A percentile compares a stretch with the other conserved stretches of the same genome.
These are phyloP conservation scores for Drosophila testacea DNA, from an alignment of 2,888 invertebrate species.

Conservation along the genomic window DNA sequence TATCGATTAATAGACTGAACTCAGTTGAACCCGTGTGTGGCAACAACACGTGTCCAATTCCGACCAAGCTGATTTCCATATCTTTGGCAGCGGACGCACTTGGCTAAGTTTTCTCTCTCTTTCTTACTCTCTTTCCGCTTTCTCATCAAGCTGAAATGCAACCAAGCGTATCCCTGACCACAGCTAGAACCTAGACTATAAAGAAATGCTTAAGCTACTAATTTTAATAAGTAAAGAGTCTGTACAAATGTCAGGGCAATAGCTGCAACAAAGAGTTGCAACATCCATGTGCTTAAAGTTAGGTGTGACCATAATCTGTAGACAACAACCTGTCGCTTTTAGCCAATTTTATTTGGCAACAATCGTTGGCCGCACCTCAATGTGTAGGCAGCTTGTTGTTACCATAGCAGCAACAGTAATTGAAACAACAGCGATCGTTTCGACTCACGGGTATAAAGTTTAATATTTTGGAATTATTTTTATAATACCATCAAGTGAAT, in stretches of 20 bases:
- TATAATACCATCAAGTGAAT: constrained; percentile 24
- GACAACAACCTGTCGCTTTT: constrained; percentile 46
- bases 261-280: constrained; percentile 3
- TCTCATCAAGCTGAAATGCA: constrained; percentile 18
- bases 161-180: constrained; percentile 48
- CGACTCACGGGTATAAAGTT: constrained; percentile 62
- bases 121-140: background rate
- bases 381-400: constrained; percentile 31
- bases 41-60: constrained; percentile 64
- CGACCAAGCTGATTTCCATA: constrained; percentile 66
- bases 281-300: constrained; percentile 5
- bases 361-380: constrained; percentile 39
- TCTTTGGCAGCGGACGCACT: constrained; percentile 57
- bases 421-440: constrained; percentile 18
- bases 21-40: constrained; percentile 59
- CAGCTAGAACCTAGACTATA: constrained; percentile 8
- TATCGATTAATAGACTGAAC: constrained; percentile 75
- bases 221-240: constrained; percentile 9
- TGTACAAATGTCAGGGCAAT: constrained; percentile 7
- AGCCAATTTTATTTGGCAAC: constrained; percentile 50
- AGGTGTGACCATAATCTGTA: constrained; percentile 34
- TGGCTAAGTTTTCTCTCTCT: constrained; percentile 32
- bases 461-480: constrained; percentile 45
- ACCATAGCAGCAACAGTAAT: constrained; percentile 2
- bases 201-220: constrained; percentile 30